Evolutionary conservation across 2,888 invertebrate species (phyloP).

Genomic region (Plebejus anna): DNA sequence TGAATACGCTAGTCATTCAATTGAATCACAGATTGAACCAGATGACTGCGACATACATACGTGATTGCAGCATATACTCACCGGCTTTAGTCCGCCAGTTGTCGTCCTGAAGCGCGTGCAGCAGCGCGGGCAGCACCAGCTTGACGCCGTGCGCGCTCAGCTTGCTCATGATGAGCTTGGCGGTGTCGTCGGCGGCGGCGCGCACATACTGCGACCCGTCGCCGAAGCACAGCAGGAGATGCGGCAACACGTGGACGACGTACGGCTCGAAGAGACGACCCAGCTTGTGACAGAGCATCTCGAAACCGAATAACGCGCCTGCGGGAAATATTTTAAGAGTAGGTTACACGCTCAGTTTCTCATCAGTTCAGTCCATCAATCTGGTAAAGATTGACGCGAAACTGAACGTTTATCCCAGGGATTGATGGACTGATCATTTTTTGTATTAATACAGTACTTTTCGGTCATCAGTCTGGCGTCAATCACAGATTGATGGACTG

Average conservation of each 20-base stretch:
- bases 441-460: too few relatives aligned
- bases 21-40: too few relatives aligned
- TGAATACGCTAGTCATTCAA: too few relatives aligned
- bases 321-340: slow-evolving; percentile 30
- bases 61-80: slow-evolving; percentile 44
- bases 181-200: slow-evolving; percentile 97
- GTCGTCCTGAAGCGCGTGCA: slow-evolving; percentile 97
- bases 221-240: slow-evolving; percentile 96
- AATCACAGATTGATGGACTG: too few relatives aligned
- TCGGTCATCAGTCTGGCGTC: too few relatives aligned
- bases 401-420: too few relatives aligned
- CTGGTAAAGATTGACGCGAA: too few relatives aligned
- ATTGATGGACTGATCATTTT: too few relatives aligned
- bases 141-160: slow-evolving; percentile 98
- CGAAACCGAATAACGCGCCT: slow-evolving; percentile 97
- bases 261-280: slow-evolving; percentile 99
- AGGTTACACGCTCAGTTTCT: too few relatives aligned
- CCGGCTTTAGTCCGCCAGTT: slow-evolving; percentile 99
- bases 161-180: slow-evolving; percentile 96
- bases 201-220: slow-evolving; percentile 97
- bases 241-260: slow-evolving; percentile 97
- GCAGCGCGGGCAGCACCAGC: slow-evolving; percentile 94
- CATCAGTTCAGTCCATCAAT: too few relatives aligned
- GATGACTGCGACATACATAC: too few relatives aligned
- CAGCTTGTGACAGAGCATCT: slow-evolving; percentile 96